These are phyloP conservation scores for Simalia tracyae DNA, from an alignment of 2,797 vertebrate species.

Conservation along the genomic window DNA sequence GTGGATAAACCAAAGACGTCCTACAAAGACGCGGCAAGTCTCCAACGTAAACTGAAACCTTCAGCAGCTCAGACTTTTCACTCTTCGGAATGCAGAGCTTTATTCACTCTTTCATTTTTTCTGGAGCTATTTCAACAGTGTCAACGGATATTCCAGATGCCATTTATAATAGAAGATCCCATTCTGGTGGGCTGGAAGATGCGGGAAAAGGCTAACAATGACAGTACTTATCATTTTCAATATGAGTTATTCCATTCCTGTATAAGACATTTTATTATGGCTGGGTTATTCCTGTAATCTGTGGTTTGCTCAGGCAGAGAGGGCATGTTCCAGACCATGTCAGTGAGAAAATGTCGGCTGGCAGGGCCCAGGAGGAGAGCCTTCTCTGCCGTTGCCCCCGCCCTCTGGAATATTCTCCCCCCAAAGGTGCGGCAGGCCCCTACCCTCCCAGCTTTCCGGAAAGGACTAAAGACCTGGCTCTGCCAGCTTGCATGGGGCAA, in stretches of 20 bases:
- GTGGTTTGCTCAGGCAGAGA: no score
- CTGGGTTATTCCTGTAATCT: neutral
- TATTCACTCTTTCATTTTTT: neutral
- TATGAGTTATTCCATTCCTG: neutral
- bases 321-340: no score
- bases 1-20: neutral
- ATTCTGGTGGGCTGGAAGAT: neutral
- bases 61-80: neutral
- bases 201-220: neutral
- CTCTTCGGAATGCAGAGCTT: neutral
- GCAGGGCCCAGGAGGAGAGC: no score
- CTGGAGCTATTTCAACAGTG: neutral
- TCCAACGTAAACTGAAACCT: neutral
- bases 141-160: neutral
- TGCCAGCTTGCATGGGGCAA: no score
- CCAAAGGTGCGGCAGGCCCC: no score
- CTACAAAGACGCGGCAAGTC: neutral
- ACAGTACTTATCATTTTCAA: neutral
- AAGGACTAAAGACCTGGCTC: no score
- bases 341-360: no score
- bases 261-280: neutral
- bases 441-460: no score
- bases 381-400: no score
- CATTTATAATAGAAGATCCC: rapidly evolving
- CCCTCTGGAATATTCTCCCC: no score